Conservation (phyloP, 2,113 vertebrate species). For the Fregata magnificens region DNA sequence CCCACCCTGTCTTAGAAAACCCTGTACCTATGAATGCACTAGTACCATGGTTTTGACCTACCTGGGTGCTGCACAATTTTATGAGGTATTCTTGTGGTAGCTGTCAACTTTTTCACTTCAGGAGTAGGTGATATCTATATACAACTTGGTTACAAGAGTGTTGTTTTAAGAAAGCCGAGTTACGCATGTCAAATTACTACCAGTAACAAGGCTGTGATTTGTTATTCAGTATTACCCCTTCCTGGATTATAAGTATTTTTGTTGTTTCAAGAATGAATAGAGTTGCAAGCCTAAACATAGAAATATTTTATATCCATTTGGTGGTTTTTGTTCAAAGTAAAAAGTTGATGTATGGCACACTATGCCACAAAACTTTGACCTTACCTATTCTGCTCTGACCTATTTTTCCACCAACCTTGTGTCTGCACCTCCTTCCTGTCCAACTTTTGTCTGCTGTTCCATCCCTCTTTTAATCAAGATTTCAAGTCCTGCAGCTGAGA, state of each 20-base stretch:
- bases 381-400: not conserved
- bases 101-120: not conserved
- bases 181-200: rapidly evolving
- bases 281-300: not conserved
- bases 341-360: not conserved
- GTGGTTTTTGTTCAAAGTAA: not conserved
- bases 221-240: not conserved
- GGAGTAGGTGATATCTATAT: not conserved
- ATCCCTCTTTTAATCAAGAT: not conserved
- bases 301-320: not conserved
- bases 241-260: not conserved
- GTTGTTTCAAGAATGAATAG: not conserved
- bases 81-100: not conserved
- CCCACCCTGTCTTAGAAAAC: not conserved
- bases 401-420: not conserved
- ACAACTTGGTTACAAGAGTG: not conserved
- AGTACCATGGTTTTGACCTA: not conserved
- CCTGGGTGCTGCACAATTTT: not conserved
- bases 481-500: not conserved
- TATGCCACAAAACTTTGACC: not conserved
- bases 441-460: not conserved
- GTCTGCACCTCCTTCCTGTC: rapidly evolving
- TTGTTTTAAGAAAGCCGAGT: not conserved
- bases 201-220: not conserved
- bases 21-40: not conserved